phyloP scores from a whole-genome alignment of 1,140 invertebrate genomes.

The Listronotus bonariensis region DNA sequence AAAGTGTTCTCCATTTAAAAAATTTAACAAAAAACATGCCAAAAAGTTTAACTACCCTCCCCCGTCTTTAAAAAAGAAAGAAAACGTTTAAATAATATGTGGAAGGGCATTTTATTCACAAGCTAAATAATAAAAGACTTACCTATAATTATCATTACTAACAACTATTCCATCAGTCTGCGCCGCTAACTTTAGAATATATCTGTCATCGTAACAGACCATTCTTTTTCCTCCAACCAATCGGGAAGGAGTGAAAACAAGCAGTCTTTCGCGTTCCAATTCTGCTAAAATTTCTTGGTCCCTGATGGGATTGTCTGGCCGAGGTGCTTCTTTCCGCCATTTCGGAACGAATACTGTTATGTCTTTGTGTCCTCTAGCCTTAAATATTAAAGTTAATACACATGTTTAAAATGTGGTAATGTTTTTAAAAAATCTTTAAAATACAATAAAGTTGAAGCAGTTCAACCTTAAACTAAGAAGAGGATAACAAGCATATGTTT shows the following conservation, averaged over 20 bases:
- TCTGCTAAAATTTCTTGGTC: conserved; percentile 90
- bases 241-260: conserved; percentile 94
- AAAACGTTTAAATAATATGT: too few relatives aligned
- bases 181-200: conserved; percentile 85
- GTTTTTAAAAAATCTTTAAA: too few relatives aligned
- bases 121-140: background rate
- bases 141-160: conserved; percentile 91
- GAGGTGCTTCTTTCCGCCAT: conserved; percentile 87
- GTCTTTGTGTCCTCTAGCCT: conserved; percentile 81
- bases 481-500: too few relatives aligned
- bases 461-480: too few relatives aligned
- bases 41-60: too few relatives aligned
- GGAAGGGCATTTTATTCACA: too few relatives aligned
- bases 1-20: too few relatives aligned
- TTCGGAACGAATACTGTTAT: conserved; percentile 96
- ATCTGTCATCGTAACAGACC: conserved; percentile 96
- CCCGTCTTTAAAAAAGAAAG: too few relatives aligned
- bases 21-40: too few relatives aligned
- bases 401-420: too few relatives aligned
- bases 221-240: conserved; percentile 86
- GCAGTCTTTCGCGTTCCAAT: conserved; percentile 82
- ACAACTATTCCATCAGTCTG: conserved; percentile 93
- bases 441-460: too few relatives aligned
- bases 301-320: conserved; percentile 82
- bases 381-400: background rate